These are phyloP conservation scores for Lissonota sp. DNA, from an alignment of 2,888 invertebrate genomes.

Conservation along the genomic window DNA sequence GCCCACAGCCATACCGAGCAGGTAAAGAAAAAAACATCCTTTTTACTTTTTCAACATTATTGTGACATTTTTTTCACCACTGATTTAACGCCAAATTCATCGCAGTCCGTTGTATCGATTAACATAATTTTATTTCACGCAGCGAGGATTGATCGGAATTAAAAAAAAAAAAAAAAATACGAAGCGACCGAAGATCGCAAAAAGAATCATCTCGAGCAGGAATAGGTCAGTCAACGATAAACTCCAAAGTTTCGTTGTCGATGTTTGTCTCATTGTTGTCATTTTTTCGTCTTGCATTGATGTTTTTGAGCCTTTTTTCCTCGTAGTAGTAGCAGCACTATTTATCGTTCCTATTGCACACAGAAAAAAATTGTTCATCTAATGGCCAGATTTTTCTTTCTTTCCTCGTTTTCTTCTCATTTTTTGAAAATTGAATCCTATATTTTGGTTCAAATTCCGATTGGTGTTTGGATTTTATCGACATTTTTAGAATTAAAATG, in stretches of 20 bases:
- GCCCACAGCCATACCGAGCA: slow-evolving; percentile 83
- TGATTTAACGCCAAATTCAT: not conserved
- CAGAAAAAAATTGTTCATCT: no score
- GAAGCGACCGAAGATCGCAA: slow-evolving; percentile 48
- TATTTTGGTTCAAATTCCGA: no score
- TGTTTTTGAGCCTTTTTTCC: no score
- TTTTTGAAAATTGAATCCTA: no score
- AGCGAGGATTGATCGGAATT: slow-evolving; percentile 72
- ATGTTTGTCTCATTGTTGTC: slow-evolving; percentile 56
- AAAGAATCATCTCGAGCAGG: slow-evolving; percentile 70
- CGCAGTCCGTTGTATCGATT: slow-evolving; percentile 20
- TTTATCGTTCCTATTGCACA: no score
- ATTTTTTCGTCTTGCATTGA: slow-evolving; percentile 9
- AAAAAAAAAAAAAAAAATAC: slow-evolving; percentile 24
- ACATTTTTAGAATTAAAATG: no score
- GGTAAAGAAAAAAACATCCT: slow-evolving; percentile 67
- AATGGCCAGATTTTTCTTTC: no score
- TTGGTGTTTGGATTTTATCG: no score
- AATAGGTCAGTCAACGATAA: slow-evolving; percentile 76
- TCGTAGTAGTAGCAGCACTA: no score
- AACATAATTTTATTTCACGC: slow-evolving; percentile 70
- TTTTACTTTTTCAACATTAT: not conserved
- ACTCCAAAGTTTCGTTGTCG: slow-evolving; percentile 49
- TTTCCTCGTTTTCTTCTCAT: no score
- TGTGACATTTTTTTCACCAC: slow-evolving; percentile 6